A percentile compares a stretch with the other conserved stretches of the same genome.
These are phyloP conservation scores for Carlito syrichta DNA, from an alignment of 2,113 vertebrate genomes.

Conservation along the genomic window DNA sequence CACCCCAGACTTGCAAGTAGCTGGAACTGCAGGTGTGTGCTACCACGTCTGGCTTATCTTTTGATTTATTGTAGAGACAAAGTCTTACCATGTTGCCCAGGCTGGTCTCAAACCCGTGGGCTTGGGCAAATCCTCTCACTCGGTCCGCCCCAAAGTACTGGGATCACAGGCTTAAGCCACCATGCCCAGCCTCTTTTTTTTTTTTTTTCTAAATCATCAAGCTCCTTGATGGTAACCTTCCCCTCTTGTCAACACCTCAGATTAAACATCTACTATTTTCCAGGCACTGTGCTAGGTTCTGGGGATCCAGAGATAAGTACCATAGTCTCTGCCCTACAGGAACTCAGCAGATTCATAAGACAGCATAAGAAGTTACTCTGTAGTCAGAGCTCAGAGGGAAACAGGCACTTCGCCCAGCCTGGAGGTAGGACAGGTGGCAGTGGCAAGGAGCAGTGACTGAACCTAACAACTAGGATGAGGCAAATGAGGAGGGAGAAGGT, in stretches of 20 bases:
- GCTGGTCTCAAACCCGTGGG: too few species aligned
- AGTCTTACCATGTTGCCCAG: too few species aligned
- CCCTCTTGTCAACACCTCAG: neutral
- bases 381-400: neutral
- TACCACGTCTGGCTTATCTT: too few species aligned
- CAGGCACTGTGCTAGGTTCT: neutral
- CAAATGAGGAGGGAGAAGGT: neutral
- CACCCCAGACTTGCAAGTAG: too few species aligned
- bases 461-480: neutral
- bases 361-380: neutral
- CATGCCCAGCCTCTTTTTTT: neutral
- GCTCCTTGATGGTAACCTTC: neutral
- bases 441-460: neutral
- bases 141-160: too few species aligned
- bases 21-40: too few species aligned
- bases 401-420: neutral
- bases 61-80: too few species aligned
- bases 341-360: too few species aligned
- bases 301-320: neutral
- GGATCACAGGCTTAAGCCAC: too few species aligned
- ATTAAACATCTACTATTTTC: neutral
- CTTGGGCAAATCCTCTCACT: too few species aligned
- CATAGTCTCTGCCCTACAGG: neutral
- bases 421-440: too few species aligned
- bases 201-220: neutral